Base-by-base conservation (phyloP, 1,140 invertebrate genomes). In the Pseudoatta argentina region DNA sequence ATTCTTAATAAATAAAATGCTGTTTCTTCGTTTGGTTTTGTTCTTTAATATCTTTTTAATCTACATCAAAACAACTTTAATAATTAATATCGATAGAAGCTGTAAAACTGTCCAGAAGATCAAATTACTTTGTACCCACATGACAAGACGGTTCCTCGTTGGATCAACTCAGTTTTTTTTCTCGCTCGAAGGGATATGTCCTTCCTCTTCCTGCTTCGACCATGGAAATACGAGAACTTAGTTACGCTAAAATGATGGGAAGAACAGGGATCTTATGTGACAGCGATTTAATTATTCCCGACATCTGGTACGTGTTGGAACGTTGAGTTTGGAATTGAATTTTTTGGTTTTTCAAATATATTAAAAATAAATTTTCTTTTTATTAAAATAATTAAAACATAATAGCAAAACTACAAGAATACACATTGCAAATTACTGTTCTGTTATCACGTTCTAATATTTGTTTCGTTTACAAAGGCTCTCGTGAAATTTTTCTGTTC, bases 161-260 rank as follows among this genome's bases (percentile, higher is more conserved):
- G 48, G n/a, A 69, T 55, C 44, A 53, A 53, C 24, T 53, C 39
- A 51, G 12, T 10, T 75, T 86, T 88, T 88, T 88, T 51, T 64
- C 16, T 24, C 53, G 3, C 53, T 39, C 21, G 24, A 61, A 39
- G 69, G 87, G 63, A 86, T 59, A 76, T 63, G 75, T 81, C 64
- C 83, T 89, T 89, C 85, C 88, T 83, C 77, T 67, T 89, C 66
- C 64, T 82, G 39, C 63, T 83, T 86, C 83, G 64, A 88, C 75
- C 64, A 51, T 67, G 55, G 77, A 78, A 89, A 89, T 67, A 77
- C 66, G 88, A 83, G 88, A 88, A 10, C 53, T 48, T 10, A 21
- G 51, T 79, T 63, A 83, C 77, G 24, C 5, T 8, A 27, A 77
- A 78, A 79, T 55, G 67, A 69, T 53, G 66, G 51, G 44, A 77